phyloP scores from a whole-genome alignment of 1,140 invertebrate genomes.

The Apis mellifera region Amel_HAv3.1 CM009940.2:6693501-6694000 shows the following conservation, averaged over 20 bases:
- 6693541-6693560: not conserved
- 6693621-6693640: not conserved
- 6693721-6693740: constrained; percentile 36
- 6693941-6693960: not conserved
- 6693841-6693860: constrained; percentile 38
- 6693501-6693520: no score
- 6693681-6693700: constrained; percentile 45
- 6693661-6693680: constrained; percentile 11
- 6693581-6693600: not conserved
- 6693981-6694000: no score
- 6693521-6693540: not conserved
- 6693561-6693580: no score
- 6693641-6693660: no score
- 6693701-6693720: constrained; percentile 47
- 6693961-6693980: not conserved
- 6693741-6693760: constrained; percentile 15
- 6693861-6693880: constrained; percentile 8
- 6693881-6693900: no score
- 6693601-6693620: not conserved
- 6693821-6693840: constrained; percentile 28
- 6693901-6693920: no score
- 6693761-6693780: constrained; percentile 49
- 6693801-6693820: not conserved
- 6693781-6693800: constrained; percentile 32
- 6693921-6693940: not conserved